phyloP scores from a whole-genome alignment of 2,113 vertebrate genomes.

The Myotis brandtii region DNA sequence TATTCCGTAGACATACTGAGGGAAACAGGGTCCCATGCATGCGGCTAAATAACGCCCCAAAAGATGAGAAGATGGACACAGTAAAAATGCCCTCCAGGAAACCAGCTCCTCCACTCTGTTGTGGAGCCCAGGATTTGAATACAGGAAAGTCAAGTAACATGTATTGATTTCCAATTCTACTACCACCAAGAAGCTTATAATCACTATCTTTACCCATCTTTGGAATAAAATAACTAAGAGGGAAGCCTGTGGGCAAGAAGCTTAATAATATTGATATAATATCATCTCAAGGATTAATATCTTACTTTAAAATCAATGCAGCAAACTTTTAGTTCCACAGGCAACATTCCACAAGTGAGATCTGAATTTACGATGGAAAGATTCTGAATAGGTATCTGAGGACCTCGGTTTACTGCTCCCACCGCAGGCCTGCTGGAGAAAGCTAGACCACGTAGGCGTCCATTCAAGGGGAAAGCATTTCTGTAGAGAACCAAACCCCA shows the following conservation, averaged over 20 bases:
- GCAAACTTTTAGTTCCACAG: conserved; percentile 11
- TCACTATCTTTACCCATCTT: not conserved
- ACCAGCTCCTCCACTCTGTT: not conserved
- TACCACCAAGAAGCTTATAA: not conserved
- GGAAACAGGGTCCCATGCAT: not conserved
- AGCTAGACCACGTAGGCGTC: too few relatives aligned
- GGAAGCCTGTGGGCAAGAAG: not conserved
- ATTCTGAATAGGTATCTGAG: not conserved
- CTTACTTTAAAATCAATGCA: conserved; percentile 51
- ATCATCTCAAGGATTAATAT: conserved; percentile 25
- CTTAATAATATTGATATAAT: not conserved
- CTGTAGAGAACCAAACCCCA: not conserved
- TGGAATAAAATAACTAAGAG: not conserved
- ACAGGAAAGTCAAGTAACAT: not conserved
- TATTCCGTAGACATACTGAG: not conserved
- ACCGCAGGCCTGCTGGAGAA: not conserved
- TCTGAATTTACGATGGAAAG: conserved; percentile 57
- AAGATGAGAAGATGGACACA: not conserved
- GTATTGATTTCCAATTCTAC: not conserved
- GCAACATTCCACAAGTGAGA: conserved; percentile 45
- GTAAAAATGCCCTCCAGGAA: not conserved
- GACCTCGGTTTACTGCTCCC: not conserved
- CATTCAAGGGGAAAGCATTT: not conserved
- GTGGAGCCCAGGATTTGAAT: not conserved
- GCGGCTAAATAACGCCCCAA: not conserved